Base-by-base conservation (phyloP, 2,888 invertebrate genomes). In the Notocelia uddmanniana region DNA sequence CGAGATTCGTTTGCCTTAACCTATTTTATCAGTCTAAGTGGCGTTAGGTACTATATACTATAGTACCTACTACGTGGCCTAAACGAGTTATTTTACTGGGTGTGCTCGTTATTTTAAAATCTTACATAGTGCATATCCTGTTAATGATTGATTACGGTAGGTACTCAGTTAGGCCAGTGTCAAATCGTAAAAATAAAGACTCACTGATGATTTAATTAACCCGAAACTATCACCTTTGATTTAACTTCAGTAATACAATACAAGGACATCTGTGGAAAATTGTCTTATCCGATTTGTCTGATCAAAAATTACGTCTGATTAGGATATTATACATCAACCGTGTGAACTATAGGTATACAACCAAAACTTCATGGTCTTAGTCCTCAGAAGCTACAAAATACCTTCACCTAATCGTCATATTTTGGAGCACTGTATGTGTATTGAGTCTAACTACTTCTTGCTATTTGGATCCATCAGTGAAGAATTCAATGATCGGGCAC, bases 1-100 rank as follows among this genome's bases (percentile, higher is more conserved):
- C 55, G 68, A 72, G 72, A 72, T 72, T 72, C 72, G 72, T 68
- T 72, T 62, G 15, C 13, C 67, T 72, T 62, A 68, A 68, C 23
- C 62, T 72, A 72, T 26, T 62, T 67, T 72, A 72, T 69, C 69
- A 69, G 73, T 69, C 73, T 68, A 68, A 69, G 41, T 67, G 60
- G 55, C 13, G 60, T 45, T 67, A 59, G n/a, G n/a, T n/a, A n/a
- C n/a, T n/a, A n/a, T n/a, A n/a, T n/a, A n/a, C n/a, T n/a, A n/a
- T n/a, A n/a, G n/a, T 10, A n/a, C 37, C 2, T 60, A 71, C 21
- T 41, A 58, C 50, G 26, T 31, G 26, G 41, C 37, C 34, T 34
- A 23, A n/a, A n/a, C n/a, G n/a, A n/a, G n/a, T 55, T 23, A 55
- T 3, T 48, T 70, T 26, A 64, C 57, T 55, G 57, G 26, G 34